phyloP scores from a whole-genome alignment of 2,888 invertebrate species.

The Leptogaster cylindrica region DNA sequence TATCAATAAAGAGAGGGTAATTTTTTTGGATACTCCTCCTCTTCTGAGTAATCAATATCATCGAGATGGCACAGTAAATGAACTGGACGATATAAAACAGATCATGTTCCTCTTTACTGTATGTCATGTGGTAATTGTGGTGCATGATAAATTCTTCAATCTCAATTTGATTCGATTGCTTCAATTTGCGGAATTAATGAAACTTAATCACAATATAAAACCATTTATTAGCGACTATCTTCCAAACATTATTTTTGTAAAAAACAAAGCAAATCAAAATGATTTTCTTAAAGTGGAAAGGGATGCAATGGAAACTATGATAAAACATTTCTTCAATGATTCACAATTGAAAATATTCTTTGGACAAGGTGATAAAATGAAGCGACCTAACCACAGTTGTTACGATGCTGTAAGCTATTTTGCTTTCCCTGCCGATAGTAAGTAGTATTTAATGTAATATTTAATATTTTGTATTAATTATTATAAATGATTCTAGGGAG shows the following conservation, averaged over 20 bases:
- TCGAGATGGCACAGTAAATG: constrained; percentile 69
- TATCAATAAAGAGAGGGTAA: constrained; percentile 75
- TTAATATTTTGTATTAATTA: constrained; percentile 1
- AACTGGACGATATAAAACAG: constrained; percentile 77
- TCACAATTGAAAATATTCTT: constrained; percentile 53
- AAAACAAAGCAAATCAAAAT: constrained; percentile 78
- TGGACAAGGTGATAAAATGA: constrained; percentile 52
- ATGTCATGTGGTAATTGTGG: constrained; percentile 87
- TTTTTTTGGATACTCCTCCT: constrained; percentile 88
- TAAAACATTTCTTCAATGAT: constrained; percentile 53
- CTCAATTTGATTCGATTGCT: constrained; percentile 75
- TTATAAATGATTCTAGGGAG: constrained; percentile 32
- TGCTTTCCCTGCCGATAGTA: constrained; percentile 52
- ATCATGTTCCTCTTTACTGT: constrained; percentile 85
- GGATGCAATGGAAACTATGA: constrained; percentile 53
- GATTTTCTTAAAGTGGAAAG: constrained; percentile 69
- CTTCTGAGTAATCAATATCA: constrained; percentile 70
- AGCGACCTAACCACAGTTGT: constrained; percentile 44
- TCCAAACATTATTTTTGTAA: constrained; percentile 83
- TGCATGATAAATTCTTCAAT: constrained; percentile 89
- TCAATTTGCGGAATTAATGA: constrained; percentile 58
- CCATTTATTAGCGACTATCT: constrained; percentile 68
- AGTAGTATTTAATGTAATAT: constrained; percentile 42
- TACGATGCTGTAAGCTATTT: constrained; percentile 53
- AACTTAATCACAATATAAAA: constrained; percentile 63